phyloP scores from a whole-genome alignment of 2,113 vertebrate species.

The Proteles cristata region DNA sequence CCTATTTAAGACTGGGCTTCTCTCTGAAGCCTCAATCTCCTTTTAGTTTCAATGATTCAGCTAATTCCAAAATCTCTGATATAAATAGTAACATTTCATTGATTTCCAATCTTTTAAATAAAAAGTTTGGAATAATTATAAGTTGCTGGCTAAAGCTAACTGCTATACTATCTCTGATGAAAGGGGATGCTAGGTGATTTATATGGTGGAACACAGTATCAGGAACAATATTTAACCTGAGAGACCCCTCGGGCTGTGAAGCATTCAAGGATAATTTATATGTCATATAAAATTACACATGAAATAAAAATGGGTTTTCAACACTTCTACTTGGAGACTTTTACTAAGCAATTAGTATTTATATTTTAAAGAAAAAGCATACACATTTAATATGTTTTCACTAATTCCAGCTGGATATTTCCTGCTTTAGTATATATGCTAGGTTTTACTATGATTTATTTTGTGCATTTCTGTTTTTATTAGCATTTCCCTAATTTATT shows the following conservation, averaged over 20 bases:
- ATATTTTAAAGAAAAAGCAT: conserved; percentile 35
- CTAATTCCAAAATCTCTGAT: conserved; percentile 14
- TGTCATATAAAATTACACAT: conserved; percentile 7
- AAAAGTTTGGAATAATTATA: conserved; percentile 38
- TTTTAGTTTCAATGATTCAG: conserved; percentile 29
- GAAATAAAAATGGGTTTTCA: conserved; percentile 33
- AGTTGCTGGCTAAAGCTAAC: neutral
- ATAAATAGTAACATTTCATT: neutral
- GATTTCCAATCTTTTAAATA: conserved; percentile 44
- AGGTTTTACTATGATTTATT: conserved; percentile 15
- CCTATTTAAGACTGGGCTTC: neutral
- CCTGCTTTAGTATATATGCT: neutral
- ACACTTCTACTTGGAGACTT: neutral
- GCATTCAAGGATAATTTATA: conserved; percentile 9
- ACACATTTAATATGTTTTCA: conserved; percentile 27
- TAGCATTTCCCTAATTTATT: conserved; percentile 12
- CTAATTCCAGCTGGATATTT: conserved; percentile 3
- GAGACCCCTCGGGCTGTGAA: conserved; percentile 28
- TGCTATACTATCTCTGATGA: neutral
- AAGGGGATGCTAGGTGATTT: neutral
- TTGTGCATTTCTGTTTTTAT: conserved; percentile 36
- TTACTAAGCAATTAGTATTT: neutral
- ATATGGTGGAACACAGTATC: neutral
- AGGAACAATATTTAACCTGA: conserved; percentile 15
- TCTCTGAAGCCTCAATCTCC: neutral